Conservation (phyloP, 2,888 invertebrate species). For the Brachylomia viminalis region DNA sequence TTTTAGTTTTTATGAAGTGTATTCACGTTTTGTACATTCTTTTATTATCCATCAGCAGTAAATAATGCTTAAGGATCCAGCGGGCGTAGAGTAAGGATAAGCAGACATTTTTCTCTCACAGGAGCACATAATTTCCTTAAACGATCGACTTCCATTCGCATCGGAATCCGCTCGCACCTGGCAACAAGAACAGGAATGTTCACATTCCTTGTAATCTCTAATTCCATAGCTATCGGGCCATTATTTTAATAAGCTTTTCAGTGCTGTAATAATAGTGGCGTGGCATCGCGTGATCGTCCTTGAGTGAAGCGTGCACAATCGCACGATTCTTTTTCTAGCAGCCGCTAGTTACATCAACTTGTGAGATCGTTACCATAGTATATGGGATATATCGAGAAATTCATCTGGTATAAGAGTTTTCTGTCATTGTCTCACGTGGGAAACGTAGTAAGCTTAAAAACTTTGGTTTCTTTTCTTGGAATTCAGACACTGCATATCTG, state of each 20-base stretch:
- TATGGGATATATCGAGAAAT: conserved; percentile 71
- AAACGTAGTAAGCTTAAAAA: conserved; percentile 56
- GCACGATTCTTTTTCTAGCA: conserved; percentile 80
- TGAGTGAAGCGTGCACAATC: conserved; percentile 79
- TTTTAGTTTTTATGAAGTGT: conserved; percentile 36
- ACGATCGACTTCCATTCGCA: conserved; percentile 61
- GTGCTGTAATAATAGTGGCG: conserved; percentile 73
- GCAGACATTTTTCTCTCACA: conserved; percentile 58
- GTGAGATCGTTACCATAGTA: conserved; percentile 68
- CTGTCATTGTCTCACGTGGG: conserved; percentile 72
- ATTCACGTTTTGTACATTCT: conserved; percentile 31
- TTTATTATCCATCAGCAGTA: conserved; percentile 34
- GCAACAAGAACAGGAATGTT: conserved; percentile 77
- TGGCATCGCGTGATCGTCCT: conserved; percentile 83
- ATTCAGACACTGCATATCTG: conserved; percentile 25
- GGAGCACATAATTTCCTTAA: conserved; percentile 69
- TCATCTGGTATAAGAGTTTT: conserved; percentile 65
- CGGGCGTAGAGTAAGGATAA: conserved; percentile 34
- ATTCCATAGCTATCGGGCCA: conserved; percentile 74
- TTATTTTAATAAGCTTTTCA: conserved; percentile 84
- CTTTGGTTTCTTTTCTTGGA: conserved; percentile 43
- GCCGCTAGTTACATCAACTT: conserved; percentile 72
- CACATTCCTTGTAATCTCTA: conserved; percentile 82
- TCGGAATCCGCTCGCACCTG: conserved; percentile 72
- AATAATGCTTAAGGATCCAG: conserved; percentile 34